Base-by-base conservation (phyloP, 2,797 vertebrate species). In the Lerista edwardsae region DNA sequence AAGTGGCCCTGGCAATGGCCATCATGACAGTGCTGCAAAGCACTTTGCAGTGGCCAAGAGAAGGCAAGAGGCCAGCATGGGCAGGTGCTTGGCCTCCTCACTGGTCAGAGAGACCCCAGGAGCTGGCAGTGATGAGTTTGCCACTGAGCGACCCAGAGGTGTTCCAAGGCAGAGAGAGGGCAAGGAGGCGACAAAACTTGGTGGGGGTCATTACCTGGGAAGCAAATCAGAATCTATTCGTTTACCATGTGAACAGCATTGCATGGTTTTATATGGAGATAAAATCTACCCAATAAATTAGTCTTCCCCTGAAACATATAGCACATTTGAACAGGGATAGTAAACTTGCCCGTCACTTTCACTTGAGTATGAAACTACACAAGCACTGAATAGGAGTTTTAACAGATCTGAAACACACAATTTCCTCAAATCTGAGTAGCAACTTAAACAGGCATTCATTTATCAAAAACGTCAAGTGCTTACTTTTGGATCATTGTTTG, bases 401-500 rank as follows among this genome's bases (percentile, higher is more conserved):
- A 59, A 55, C 57, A 75, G 34, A 10, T 51, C 6, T 21, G 31
- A 71, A 78, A 0, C 29, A 3, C 44, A 8, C 29, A 71, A 15
- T 71, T 59, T 84, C 57, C 44, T n/a, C 19, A 69, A 90, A 82
- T 4, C 4, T 68, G 62, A 73, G 39, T 41, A 80, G 36, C 21
- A 76, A 81, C 36, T 65, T 57, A 78, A 69, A 27, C n/a, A 76
- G 17, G n/a, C 27, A 3, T 41, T 0, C 31, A 61, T 25, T 27
- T 86, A 67, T 84, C 67, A n/a, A n/a, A 75, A 11, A 36, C 79
- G 80, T 77, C 51, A 64, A 91, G 81, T 71, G 68, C 96, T 96
- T 95, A 97, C 97, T 96, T 97, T 91, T 97, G 96, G 84, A 97
- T 96, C 96, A 97, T 95, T 68, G 96, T 97, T 91, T 97, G 97